Conservation (phyloP, 1,140 invertebrate genomes). For the Zaprionus davidi region DNA sequence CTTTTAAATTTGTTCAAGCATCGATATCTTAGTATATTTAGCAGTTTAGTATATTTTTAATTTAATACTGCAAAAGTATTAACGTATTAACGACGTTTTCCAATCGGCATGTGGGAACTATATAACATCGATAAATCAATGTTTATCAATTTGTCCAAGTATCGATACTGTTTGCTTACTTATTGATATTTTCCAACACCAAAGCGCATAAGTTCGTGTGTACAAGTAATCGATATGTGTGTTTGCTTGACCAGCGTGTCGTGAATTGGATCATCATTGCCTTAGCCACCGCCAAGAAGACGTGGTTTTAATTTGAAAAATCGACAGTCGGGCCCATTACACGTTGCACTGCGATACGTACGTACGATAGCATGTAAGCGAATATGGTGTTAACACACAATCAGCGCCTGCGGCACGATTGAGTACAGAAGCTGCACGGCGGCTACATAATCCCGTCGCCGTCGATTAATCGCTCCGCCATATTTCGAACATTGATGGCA, state of each 20-base stretch:
- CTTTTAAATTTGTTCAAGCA: not conserved
- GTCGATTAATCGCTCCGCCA: conserved; percentile 56
- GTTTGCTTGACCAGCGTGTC: not conserved
- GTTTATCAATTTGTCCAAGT: not conserved
- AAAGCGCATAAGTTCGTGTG: not conserved
- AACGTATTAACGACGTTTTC: not conserved
- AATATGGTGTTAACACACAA: conserved; percentile 81
- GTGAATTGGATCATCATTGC: not conserved
- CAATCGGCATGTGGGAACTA: not conserved
- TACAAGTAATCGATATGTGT: conserved; percentile 6
- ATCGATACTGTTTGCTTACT: not conserved
- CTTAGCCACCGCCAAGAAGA: conserved; percentile 24
- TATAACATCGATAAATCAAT: not conserved
- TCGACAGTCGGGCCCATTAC: conserved; percentile 68
- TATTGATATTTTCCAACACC: not conserved
- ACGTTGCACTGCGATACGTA: conserved; percentile 43
- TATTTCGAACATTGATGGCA: conserved; percentile 56
- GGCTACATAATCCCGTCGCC: conserved; percentile 24
- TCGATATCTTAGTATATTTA: not conserved
- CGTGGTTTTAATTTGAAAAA: conserved; percentile 70
- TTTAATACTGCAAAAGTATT: not conserved
- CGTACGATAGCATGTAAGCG: conserved; percentile 74
- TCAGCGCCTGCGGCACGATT: conserved; percentile 52
- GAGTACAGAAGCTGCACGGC: conserved; percentile 63
- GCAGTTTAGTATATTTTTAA: not conserved